Base-by-base conservation (phyloP, 2,888 invertebrate genomes). In the Cheilosia impressa region DNA sequence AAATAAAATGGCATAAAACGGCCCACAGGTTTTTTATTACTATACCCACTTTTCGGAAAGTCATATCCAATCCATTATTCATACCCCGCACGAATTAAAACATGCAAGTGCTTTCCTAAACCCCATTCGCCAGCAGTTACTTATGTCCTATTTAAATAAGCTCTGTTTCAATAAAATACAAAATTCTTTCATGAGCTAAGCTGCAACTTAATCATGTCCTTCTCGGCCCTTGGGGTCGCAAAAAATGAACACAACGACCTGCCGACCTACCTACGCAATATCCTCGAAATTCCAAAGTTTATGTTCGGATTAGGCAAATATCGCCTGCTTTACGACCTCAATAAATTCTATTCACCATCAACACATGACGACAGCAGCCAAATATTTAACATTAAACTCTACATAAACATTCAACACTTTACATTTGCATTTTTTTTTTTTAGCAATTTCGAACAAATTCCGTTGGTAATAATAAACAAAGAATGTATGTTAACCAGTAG, bases 401-500 rank as follows among this genome's bases (percentile, higher is more conserved):
- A n/a, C 27, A 45, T 57, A 69, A 55, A 55, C 69, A 45, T 69
- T 69, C 31, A 45, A 15, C 68, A n/a, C 55, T 69, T 57, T n/a
- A 69, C 34, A 41, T 68, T 50, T 41, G 58, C 50, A 24, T 50
- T 24, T 52, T 22, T 13, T 45, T 45, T 43, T n/a, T 43, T 22
- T 55, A 15, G 50, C n/a, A 27, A 57, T 47, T 41, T 57, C 15
- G 7, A 50, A 13, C 55, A 45, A 66, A 68, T 66, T 66, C 19
- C 50, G 38, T 60, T 66, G 58, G 34, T 38, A 71, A 50, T 66
- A 24, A 63, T 43, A 75, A 58, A 63, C 69, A 22, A 72, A 52
- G 52, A 63, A 58, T 50, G 31, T n/a, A 65, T 66, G 73, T 60
- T 73, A 60, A 73, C 53, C 71, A 65, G 52, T 53, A 66, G 71